Evolutionary conservation across 2,113 vertebrate species (phyloP), one percentile per base, ranked within the genome.

Genomic region (Takifugu flavidus): DNA sequence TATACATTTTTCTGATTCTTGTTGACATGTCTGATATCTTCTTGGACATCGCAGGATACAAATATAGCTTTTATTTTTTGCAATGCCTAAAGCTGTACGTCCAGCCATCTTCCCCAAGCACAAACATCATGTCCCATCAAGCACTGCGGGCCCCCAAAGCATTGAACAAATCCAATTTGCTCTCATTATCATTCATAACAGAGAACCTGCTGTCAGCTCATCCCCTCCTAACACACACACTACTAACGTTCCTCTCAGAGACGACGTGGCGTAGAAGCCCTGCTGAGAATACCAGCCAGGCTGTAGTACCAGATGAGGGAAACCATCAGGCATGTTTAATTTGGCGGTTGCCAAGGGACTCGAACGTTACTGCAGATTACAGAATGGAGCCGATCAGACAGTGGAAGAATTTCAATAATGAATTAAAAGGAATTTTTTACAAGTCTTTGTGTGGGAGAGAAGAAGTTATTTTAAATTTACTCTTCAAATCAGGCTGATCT

Each of bases 151-250:
- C 50, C 59, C 62, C 44, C 31, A 42, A 43, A 67, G 80, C 80
- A 82, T 82, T 86, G 59, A 65, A 14, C 49, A 63, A 79, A 79
- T 78, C 74, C 74, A 68, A 67, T 82, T 82, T 75, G 67, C 53
- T 15, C 56, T 47, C 45, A 47, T n/a, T n/a, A 7, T 47, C 15
- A 75, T 68, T 14, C 67, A 65, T 77, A 75, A 74, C 78, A 52
- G 70, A 74, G 72, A 69, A 42, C 11, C 72, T 58, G 62, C 66
- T 65, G 75, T 56, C 75, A 77, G 60, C 68, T 0, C 25, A 31
- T 55, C 39, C 2, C 27, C 53, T 78, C 70, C 65, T 77, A 39
- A 39, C 34, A n/a, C 55, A 74, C 77, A 39, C 28, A 15, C 34
- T 45, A 78, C 78, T 82, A 79, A 83, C 77, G 15, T 55, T 65